phyloP scores from a whole-genome alignment of 2,113 vertebrate genomes.

The Thunnus thynnus region DNA sequence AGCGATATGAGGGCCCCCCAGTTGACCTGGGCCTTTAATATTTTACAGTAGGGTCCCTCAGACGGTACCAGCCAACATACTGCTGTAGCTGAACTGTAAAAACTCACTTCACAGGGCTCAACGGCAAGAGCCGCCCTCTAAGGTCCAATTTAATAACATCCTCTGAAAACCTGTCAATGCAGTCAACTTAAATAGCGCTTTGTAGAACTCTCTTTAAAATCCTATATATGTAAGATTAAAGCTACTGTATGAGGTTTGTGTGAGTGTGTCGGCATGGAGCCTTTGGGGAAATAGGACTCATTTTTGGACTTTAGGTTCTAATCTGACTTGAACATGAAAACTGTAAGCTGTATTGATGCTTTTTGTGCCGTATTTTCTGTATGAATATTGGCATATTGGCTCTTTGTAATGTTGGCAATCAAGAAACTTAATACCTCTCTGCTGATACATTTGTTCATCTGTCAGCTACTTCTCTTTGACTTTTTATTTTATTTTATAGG shows the following conservation, averaged over 20 bases:
- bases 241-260: not conserved
- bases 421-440: not conserved
- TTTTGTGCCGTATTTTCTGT: not conserved
- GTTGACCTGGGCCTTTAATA: conserved; percentile 76
- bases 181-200: conserved; percentile 15
- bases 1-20: conserved; percentile 60
- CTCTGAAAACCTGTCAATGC: conserved; percentile 36
- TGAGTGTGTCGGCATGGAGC: not conserved
- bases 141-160: conserved; percentile 63
- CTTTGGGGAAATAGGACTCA: not conserved
- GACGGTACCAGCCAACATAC: conserved; percentile 39
- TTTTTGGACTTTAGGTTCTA: not conserved
- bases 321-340: not conserved
- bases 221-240: conserved; percentile 4
- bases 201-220: not conserved
- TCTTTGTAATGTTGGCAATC: not conserved
- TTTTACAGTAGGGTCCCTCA: conserved; percentile 70
- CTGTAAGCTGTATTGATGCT: not conserved
- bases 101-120: conserved; percentile 52
- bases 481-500: not conserved
- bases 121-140: conserved; percentile 29
- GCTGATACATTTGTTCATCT: not conserved
- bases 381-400: too few relatives aligned
- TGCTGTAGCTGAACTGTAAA: conserved; percentile 56
- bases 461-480: not conserved